phyloP scores from a whole-genome alignment of 2,797 vertebrate genomes.

The Leucoraja ocellata region DNA sequence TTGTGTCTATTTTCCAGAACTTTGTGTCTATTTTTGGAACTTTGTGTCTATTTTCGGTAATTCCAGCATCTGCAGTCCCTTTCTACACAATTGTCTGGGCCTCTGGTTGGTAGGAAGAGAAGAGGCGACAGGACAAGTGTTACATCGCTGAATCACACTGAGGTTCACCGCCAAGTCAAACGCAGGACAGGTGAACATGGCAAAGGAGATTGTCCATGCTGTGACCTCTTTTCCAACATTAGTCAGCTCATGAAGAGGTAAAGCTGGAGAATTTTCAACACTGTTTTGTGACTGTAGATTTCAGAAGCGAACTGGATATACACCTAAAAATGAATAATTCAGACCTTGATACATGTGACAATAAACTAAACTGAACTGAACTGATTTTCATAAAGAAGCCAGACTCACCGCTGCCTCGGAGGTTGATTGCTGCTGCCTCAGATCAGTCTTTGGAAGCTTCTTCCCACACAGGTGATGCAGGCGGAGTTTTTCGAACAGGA shows the following conservation, averaged over 20 bases:
- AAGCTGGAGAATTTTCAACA: neutral
- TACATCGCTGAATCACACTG: neutral
- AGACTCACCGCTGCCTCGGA: conserved; percentile 74
- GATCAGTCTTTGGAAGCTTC: conserved; percentile 66
- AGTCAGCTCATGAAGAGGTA: neutral
- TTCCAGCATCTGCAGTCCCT: no score
- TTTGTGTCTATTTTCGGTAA: no score
- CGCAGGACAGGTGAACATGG: neutral
- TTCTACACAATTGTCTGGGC: no score
- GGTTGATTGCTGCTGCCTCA: conserved; percentile 70
- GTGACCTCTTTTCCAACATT: neutral
- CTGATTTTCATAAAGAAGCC: neutral
- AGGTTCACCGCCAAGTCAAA: neutral
- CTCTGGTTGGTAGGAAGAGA: no score
- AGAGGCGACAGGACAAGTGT: no score
- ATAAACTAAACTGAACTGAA: neutral
- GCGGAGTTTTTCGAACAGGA: conserved; percentile 81
- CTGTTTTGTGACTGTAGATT: neutral
- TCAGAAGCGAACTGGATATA: neutral
- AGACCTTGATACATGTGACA: no score
- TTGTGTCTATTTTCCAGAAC: no score
- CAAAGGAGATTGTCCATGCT: neutral
- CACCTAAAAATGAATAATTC: neutral
- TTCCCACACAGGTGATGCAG: conserved; percentile 67
- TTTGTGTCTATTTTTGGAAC: no score